Percentiles rank a stretch among this genome's conserved stretches.
These are phyloP conservation scores for Drosophila tanythrix DNA, from an alignment of 2,888 invertebrate species.

Conservation along the genomic window DNA sequence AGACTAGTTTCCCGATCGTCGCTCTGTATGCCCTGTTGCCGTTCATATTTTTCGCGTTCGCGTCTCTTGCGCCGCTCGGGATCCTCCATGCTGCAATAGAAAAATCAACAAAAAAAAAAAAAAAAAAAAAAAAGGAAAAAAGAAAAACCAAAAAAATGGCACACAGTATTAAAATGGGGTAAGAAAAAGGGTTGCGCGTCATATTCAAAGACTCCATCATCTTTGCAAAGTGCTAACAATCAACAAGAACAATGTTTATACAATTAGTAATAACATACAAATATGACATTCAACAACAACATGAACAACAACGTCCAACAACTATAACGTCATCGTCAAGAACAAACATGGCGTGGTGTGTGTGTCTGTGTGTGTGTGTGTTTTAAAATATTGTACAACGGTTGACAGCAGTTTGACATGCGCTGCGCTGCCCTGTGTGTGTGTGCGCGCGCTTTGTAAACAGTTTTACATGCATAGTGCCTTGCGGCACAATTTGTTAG, in stretches of 20 bases:
- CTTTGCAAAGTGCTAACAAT: slow-evolving; percentile 24
- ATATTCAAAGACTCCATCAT: background rate
- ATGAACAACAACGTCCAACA: slow-evolving; percentile 48
- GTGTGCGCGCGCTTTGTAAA: slow-evolving; percentile 32
- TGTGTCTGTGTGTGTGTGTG: slow-evolving; percentile 3
- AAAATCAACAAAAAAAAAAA: background rate
- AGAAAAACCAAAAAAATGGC: background rate
- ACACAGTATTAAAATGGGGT: background rate
- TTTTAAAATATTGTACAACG: slow-evolving; percentile 5
- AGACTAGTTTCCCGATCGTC: slow-evolving; percentile 82
- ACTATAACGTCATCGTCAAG: slow-evolving; percentile 33
- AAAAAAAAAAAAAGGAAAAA: background rate
- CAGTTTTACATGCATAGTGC: slow-evolving; percentile 58
- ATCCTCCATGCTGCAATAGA: slow-evolving; percentile 83
- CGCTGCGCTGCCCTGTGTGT: slow-evolving; percentile 23
- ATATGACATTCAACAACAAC: slow-evolving; percentile 64
- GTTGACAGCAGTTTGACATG: slow-evolving; percentile 52
- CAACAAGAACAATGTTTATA: slow-evolving; percentile 23
- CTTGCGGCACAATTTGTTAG: background rate
- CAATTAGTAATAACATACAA: slow-evolving; percentile 44
- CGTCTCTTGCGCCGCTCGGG: slow-evolving; percentile 83
- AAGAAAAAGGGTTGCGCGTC: background rate
- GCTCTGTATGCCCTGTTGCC: slow-evolving; percentile 83
- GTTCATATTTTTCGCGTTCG: slow-evolving; percentile 84
- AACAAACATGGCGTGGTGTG: slow-evolving; percentile 43